Conservation (phyloP, 2,888 invertebrate genomes). For the Drosophila peninsularis region DNA sequence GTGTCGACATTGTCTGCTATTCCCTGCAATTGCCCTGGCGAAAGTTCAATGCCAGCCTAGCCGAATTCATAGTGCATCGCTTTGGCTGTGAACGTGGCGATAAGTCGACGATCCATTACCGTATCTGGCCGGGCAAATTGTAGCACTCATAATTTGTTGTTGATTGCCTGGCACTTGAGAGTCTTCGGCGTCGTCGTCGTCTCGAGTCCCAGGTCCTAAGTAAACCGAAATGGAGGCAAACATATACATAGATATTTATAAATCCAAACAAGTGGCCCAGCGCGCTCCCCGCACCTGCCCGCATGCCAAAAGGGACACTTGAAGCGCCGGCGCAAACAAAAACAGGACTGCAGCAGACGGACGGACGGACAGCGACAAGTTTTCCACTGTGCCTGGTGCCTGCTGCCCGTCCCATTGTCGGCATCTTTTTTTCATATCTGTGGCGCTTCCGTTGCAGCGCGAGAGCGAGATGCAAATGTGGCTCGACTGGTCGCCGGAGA, state of each 20-base stretch:
- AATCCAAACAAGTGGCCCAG: slow-evolving; percentile 73
- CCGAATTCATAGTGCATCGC: slow-evolving; percentile 55
- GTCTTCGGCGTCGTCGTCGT: slow-evolving; percentile 26
- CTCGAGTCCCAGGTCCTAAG: slow-evolving; percentile 56
- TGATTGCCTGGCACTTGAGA: slow-evolving; percentile 75
- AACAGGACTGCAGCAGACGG: slow-evolving; percentile 45
- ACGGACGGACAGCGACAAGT: slow-evolving; percentile 34
- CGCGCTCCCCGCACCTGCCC: slow-evolving; percentile 23
- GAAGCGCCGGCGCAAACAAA: slow-evolving; percentile 79
- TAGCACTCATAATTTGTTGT: slow-evolving; percentile 80
- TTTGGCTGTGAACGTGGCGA: slow-evolving; percentile 33
- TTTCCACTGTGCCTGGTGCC: slow-evolving; percentile 21
- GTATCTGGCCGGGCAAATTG: slow-evolving; percentile 61
- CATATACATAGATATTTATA: slow-evolving; percentile 54
- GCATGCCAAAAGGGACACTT: slow-evolving; percentile 68
- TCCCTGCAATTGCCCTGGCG: slow-evolving; percentile 22
- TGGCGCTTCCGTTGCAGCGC: slow-evolving; percentile 78
- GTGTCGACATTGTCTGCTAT: slow-evolving; percentile 62
- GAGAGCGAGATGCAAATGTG: slow-evolving; percentile 72
- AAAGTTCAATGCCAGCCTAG: slow-evolving; percentile 71
- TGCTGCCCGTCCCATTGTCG: slow-evolving; percentile 53
- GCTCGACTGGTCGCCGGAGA: slow-evolving; percentile 4
- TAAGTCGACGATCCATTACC: slow-evolving; percentile 48
- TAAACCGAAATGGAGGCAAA: slow-evolving; percentile 54
- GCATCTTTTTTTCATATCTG: slow-evolving; percentile 73